phyloP scores from a whole-genome alignment of 2,888 invertebrate species.

The Tipula vernalis region DNA sequence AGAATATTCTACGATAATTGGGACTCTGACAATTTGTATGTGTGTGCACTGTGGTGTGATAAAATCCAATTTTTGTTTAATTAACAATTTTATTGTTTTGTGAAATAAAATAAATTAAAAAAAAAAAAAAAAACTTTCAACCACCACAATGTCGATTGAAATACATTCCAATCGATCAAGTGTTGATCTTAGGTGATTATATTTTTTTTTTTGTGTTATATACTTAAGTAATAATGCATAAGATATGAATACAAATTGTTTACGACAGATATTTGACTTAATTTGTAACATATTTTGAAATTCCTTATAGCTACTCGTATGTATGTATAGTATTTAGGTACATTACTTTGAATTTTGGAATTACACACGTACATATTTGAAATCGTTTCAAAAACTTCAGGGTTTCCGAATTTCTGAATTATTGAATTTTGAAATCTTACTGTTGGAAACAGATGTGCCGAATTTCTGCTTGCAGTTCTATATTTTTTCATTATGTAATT shows the following conservation, averaged over 20 bases:
- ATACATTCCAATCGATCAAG: not conserved
- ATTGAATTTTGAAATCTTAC: no score
- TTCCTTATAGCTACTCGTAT: no score
- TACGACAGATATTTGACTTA: no score
- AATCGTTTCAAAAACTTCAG: no score
- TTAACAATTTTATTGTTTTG: not conserved
- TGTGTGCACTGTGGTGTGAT: not conserved
- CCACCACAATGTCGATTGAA: not conserved
- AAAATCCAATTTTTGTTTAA: not conserved
- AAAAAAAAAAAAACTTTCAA: not conserved
- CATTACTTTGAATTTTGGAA: no score
- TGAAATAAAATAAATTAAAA: not conserved
- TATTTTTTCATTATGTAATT: no score
- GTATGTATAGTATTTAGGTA: no score
- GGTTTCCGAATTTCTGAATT: no score
- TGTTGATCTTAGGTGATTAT: not conserved
- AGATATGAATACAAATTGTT: not conserved
- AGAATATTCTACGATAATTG: not conserved
- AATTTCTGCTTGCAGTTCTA: no score
- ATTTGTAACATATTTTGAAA: no score
- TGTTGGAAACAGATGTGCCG: no score
- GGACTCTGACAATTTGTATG: not conserved
- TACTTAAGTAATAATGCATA: not conserved
- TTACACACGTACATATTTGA: no score
- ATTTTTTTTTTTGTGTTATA: not conserved